Base-by-base conservation (phyloP, 2,113 vertebrate genomes). In the Amphiprion percula region DNA sequence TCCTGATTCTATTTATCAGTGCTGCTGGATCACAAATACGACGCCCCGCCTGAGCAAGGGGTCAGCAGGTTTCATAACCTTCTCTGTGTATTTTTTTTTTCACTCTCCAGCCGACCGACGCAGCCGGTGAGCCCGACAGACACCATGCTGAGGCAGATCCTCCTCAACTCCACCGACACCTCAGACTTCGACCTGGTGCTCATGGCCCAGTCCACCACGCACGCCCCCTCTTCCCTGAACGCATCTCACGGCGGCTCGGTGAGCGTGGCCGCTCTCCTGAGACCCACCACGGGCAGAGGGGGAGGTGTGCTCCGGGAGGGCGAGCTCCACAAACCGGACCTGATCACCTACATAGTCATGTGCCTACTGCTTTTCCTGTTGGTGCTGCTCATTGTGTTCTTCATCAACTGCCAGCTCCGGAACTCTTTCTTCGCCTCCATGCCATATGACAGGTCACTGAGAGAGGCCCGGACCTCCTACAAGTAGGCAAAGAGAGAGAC, bases 331-430 rank as follows among this genome's bases (percentile, higher is more conserved):
- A 98, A 98, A 85, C 97, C 97, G 21, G 98, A 99, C 91, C 91
- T 99, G 92, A 92, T 95, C 86, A 99, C 98, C 82, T 98, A 99
- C 90, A 89, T 99, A 54, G 95, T 97, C 77, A 96, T 99, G 79
- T 99, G 98, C 94, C 96, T 98, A 58, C 92, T 99, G 82, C 94
- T 99, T 74, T 96, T 99, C 87, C 90, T 99, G 71, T 91, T 97
- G 41, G 97, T 99, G 93, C 94, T 97, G 23, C 94, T 98, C 62
- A 98, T 99, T 54, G 96, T 99, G 73, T 96, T 99, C 91, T 99
- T 98, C 94, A 99, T 99, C 77, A 98, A 99, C 94, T 99, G 97
- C 79, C 98, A 99, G 94, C 96, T 99, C 84, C 96, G 97, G 92
- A 97, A 97, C 91, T 98, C 98, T 86, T 98, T 98, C 88, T 99